Conservation (phyloP, 53 echinoderm and acorn worm species). For the Glandiceps talaboti region DNA sequence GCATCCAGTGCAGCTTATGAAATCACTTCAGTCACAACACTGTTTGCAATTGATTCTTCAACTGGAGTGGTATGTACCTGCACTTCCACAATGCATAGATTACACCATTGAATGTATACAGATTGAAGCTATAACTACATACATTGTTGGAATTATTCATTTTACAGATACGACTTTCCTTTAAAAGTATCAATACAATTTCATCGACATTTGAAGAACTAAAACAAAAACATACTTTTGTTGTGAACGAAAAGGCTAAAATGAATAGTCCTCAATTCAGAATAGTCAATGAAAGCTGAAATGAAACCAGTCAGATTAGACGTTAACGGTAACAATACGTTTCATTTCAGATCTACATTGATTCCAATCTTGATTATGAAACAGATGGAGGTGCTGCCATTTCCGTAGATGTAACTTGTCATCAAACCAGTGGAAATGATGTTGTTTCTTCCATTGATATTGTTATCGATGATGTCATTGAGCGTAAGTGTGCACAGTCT, state of each 20-base stretch:
- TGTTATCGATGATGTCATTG: not conserved
- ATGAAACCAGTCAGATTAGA: too few species aligned
- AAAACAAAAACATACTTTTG: too few species aligned
- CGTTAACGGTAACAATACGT: too few species aligned
- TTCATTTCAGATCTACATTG: not conserved
- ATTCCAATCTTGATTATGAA: not conserved
- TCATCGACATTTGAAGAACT: not conserved
- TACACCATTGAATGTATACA: too few species aligned
- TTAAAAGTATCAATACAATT: not conserved
- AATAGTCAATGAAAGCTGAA: too few species aligned
- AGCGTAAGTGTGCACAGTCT: not conserved
- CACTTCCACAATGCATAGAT: too few species aligned
- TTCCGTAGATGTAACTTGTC: not conserved
- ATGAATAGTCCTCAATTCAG: too few species aligned
- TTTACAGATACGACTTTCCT: not conserved
- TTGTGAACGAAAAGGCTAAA: too few species aligned
- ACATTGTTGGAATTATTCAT: too few species aligned
- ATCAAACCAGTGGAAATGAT: not conserved
- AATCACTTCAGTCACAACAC: not conserved
- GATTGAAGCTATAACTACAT: too few species aligned
- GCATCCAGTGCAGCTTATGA: not conserved
- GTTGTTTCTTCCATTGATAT: not conserved
- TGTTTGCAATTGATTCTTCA: not conserved
- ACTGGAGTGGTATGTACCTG: not conserved
- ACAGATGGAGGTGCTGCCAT: not conserved